phyloP scores from a whole-genome alignment of 2,113 vertebrate species.

The Morone saxatilis region DNA sequence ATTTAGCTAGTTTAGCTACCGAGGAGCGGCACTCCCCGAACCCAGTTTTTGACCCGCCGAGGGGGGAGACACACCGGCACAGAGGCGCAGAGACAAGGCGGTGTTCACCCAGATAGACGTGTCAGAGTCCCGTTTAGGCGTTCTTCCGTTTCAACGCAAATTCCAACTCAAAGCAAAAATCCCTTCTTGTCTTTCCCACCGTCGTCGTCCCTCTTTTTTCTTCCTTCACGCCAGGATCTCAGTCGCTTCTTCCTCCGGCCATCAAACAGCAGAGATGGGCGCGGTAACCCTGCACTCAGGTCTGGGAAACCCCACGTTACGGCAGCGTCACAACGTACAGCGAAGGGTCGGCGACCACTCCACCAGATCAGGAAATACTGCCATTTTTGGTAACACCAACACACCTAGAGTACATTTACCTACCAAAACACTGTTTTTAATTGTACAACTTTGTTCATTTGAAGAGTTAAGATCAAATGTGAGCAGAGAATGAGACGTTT shows the following conservation, averaged over 20 bases:
- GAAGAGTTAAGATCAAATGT: neutral
- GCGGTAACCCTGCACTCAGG: conserved; percentile 88
- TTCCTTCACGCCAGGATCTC: conserved; percentile 82
- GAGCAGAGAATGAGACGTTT: neutral
- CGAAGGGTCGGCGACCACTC: conserved; percentile 75
- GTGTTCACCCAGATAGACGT: conserved; percentile 69
- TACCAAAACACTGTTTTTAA: neutral
- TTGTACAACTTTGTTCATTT: neutral
- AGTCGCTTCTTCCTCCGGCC: conserved; percentile 86
- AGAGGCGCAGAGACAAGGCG: conserved; percentile 74
- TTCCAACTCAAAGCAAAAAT: conserved; percentile 65
- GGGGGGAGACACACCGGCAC: conserved; percentile 82
- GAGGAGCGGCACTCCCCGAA: conserved; percentile 87
- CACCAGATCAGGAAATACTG: conserved; percentile 74
- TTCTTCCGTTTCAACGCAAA: conserved; percentile 58
- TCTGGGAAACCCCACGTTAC: conserved; percentile 88
- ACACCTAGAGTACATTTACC: conserved; percentile 16
- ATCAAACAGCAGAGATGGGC: conserved; percentile 89
- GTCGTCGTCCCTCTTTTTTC: conserved; percentile 78
- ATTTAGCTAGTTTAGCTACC: conserved; percentile 79
- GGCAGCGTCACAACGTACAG: conserved; percentile 83
- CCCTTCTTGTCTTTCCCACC: conserved; percentile 79
- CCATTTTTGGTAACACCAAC: conserved; percentile 69
- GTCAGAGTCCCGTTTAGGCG: conserved; percentile 48
- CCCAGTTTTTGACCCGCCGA: conserved; percentile 84